Evolutionary conservation across 2,888 invertebrate genomes (phyloP), one percentile per base, ranked within the genome.

Genomic region (Invenusta paracnida): DNA sequence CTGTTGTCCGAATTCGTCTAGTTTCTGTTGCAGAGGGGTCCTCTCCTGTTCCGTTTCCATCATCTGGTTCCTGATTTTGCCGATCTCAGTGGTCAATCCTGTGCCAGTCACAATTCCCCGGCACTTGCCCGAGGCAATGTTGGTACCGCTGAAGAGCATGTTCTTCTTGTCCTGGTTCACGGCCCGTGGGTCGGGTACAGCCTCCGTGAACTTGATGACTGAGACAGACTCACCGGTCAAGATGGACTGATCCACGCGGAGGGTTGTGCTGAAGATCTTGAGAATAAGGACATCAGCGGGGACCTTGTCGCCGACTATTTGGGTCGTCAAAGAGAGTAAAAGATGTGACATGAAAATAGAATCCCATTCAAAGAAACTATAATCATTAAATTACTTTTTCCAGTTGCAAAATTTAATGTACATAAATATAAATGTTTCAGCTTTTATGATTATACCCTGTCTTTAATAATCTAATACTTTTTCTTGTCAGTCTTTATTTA

Each of bases 141-240:
- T 99, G 89, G 99, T 99, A 92, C 99, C 86, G 89, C 98, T 98
- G 94, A 99, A 99, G 86, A 99, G 94, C 91, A 98, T 96, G 93
- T 99, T 99, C 93, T 99, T 99, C 93, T 99, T 99, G 94, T 99
- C 99, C 92, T 99, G 99, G 93, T 99, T 99, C 91, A 99, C 99
- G 90, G 99, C 98, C 90, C 98, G 94, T 86, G 96, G 96, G 93
- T 99, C 99, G 88, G 98, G 98, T 91, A 99, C 94, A 89, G 96
- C 93, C 89, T 99, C 99, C 86, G 97, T 97, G 93, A 99, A 98
- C 93, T 99, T 99, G 93, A 99, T 98, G 88, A 99, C 98, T 88
- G 98, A 99, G 30, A 99, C 95, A 86, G 98, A 98, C 93, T 99
- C 99, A 92, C 98, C 98, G 91, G 99, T 99, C 91, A 99, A 93